Evolutionary conservation across 2,888 invertebrate genomes (phyloP).

Genomic region (Nymphalis c-album): DNA sequence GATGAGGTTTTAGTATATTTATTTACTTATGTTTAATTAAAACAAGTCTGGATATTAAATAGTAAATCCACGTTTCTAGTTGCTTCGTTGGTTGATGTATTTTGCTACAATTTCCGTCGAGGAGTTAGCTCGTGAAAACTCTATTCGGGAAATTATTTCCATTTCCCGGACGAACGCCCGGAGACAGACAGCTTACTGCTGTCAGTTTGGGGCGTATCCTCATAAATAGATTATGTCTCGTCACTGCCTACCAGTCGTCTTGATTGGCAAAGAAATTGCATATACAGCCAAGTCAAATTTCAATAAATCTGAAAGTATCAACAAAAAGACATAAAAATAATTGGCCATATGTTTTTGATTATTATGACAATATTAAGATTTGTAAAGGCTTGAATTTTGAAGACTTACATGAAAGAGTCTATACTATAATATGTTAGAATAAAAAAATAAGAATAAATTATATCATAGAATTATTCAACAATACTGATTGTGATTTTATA

Average conservation of each 20-base stretch:
- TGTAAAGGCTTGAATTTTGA: no score
- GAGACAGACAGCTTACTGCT: constrained; percentile 11
- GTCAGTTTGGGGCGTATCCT: constrained; percentile 21
- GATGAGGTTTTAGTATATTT: neutral
- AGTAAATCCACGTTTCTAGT: constrained; percentile 14
- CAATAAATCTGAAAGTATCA: no score
- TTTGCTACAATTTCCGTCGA: constrained; percentile 44
- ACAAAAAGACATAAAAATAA: no score
- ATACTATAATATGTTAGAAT: no score
- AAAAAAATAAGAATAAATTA: no score
- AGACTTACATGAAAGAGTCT: no score
- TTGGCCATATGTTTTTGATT: no score
- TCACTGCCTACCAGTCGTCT: constrained; percentile 1
- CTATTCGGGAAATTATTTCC: constrained; percentile 43
- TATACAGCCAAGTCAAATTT: no score
- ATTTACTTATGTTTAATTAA: neutral
- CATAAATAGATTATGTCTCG: constrained; percentile 2
- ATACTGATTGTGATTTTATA: no score
- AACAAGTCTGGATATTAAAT: constrained; percentile 18
- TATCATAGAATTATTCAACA: no score
- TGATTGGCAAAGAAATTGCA: neutral
- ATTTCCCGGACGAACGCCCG: constrained; percentile 38
- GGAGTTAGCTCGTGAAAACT: constrained; percentile 30
- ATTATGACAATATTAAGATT: no score
- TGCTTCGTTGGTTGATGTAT: constrained; percentile 27